phyloP scores from a whole-genome alignment of 2,888 invertebrate genomes.

The Xanthorhoe spadicearia region DNA sequence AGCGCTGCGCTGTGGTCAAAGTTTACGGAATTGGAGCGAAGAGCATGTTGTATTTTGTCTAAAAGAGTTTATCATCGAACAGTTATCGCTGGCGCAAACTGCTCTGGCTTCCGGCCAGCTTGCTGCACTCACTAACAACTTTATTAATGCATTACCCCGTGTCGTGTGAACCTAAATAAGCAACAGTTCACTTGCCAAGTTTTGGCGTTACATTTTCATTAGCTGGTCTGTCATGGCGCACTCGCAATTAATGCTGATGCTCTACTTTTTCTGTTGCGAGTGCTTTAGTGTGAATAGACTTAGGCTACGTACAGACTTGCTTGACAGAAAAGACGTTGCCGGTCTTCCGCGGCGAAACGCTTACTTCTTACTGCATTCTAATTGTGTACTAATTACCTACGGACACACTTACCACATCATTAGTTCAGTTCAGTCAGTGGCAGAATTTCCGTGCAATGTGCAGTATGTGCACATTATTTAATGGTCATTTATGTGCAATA shows the following conservation, averaged over 20 bases:
- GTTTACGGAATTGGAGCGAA: conserved; percentile 16
- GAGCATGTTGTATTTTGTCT: conserved; percentile 31
- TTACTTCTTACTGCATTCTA: too few relatives aligned
- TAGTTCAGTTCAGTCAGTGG: too few relatives aligned
- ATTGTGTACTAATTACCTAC: too few relatives aligned
- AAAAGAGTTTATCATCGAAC: conserved; percentile 59
- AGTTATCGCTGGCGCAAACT: conserved; percentile 57
- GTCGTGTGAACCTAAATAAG: conserved; percentile 76
- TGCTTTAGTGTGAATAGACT: conserved; percentile 7
- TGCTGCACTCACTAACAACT: conserved; percentile 69
- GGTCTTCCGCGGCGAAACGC: too few relatives aligned
- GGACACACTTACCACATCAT: too few relatives aligned
- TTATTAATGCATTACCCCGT: conserved; percentile 79
- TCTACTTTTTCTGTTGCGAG: conserved; percentile 33
- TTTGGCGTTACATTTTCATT: conserved; percentile 79
- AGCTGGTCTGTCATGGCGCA: conserved; percentile 62
- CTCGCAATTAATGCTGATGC: conserved; percentile 52
- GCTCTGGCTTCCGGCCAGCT: conserved; percentile 65
- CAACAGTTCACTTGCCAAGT: conserved; percentile 78
- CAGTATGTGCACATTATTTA: too few relatives aligned
- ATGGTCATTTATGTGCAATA: too few relatives aligned
- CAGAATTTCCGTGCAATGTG: too few relatives aligned
- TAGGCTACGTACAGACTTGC: too few relatives aligned
- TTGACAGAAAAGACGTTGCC: too few relatives aligned
- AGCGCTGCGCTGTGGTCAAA: conserved; percentile 4